Evolutionary conservation across 2,113 vertebrate species (phyloP).

Genomic region (Rhizomys pruinosus): DNA sequence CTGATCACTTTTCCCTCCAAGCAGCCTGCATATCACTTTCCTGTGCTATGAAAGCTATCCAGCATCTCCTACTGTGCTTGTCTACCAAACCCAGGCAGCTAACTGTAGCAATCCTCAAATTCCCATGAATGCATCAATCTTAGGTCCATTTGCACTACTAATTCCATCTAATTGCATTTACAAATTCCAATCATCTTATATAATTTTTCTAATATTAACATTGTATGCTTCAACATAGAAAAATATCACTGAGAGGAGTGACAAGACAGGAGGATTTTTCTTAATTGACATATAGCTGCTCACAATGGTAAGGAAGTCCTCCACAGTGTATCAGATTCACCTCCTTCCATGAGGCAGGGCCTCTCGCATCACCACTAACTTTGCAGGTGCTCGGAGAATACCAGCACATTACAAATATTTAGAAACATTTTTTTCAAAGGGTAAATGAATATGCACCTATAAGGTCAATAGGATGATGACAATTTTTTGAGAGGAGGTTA

Average conservation of each 20-base stretch:
- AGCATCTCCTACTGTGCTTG: not conserved
- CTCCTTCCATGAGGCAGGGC: not conserved
- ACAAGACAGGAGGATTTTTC: not conserved
- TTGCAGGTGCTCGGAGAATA: not conserved
- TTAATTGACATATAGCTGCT: too few species aligned
- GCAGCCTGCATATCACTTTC: too few species aligned
- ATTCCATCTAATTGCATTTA: not conserved
- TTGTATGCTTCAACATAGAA: not conserved
- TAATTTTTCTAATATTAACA: not conserved
- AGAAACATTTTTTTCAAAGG: not conserved
- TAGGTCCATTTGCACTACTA: not conserved
- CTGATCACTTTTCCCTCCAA: not conserved
- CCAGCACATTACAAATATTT: not conserved
- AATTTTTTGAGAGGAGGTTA: not conserved
- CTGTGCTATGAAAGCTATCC: too few species aligned
- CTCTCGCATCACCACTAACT: conserved; percentile 22
- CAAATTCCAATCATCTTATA: not conserved
- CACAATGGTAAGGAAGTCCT: not conserved
- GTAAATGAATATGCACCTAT: not conserved
- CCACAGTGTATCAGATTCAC: not conserved
- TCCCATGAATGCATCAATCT: not conserved
- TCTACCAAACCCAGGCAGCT: not conserved
- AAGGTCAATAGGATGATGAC: not conserved
- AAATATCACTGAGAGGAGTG: not conserved
- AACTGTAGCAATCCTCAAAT: not conserved